phyloP scores from a whole-genome alignment of 2,888 invertebrate species.

The Cephus runcator region DNA sequence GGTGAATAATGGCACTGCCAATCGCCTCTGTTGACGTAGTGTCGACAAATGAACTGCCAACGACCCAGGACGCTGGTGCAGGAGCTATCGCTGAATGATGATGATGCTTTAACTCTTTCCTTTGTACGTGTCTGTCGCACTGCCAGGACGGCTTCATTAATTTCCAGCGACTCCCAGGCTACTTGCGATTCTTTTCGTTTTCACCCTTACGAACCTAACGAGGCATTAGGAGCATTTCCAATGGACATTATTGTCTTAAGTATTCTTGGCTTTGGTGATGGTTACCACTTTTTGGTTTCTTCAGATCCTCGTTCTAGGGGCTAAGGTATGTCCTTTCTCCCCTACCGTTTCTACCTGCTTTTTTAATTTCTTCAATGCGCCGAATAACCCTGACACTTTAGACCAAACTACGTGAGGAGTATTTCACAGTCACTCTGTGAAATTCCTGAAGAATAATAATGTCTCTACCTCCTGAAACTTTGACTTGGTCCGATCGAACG shows the following conservation, averaged over 20 bases:
- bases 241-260: not conserved
- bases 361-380: not conserved
- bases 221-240: not conserved
- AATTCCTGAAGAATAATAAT: not conserved
- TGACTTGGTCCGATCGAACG: not conserved
- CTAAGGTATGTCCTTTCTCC: not conserved
- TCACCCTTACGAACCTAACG: not conserved
- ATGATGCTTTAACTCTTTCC: constrained; percentile 33
- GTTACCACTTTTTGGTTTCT: not conserved
- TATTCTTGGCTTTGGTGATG: not conserved
- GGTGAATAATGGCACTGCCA: constrained; percentile 64
- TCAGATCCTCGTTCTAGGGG: not conserved
- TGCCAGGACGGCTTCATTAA: not conserved
- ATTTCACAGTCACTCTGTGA: not conserved
- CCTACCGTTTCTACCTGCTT: no score
- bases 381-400: not conserved
- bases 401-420: not conserved
- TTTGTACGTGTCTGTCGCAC: not conserved
- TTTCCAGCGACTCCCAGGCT: not conserved
- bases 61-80: constrained; percentile 3
- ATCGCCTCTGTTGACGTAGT: constrained; percentile 57
- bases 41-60: not conserved
- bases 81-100: constrained; percentile 48
- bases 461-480: not conserved
- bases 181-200: not conserved